Percentiles rank a stretch among this genome's conserved stretches.
These are phyloP conservation scores for Hoplias malabaricus DNA, from an alignment of 2,113 vertebrate species.

Conservation along the genomic window DNA sequence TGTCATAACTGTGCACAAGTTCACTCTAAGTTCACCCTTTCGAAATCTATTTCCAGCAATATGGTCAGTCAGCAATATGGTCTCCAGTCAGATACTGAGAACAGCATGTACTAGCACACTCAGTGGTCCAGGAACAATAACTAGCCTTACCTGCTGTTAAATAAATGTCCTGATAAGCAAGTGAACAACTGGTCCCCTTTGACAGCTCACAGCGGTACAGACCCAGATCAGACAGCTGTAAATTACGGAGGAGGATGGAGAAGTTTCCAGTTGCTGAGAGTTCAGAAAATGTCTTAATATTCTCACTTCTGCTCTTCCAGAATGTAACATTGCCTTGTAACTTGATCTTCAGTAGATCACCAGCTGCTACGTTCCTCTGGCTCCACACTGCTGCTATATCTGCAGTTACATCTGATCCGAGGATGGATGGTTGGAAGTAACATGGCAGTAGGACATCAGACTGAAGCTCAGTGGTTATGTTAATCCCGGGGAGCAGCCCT, in stretches of 20 bases:
- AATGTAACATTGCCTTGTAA: not conserved
- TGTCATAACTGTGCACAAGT: too few relatives aligned
- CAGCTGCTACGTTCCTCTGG: not conserved
- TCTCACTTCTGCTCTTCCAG: constrained; percentile 3
- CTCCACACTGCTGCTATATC: constrained; percentile 9
- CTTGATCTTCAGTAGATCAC: constrained; percentile 3
- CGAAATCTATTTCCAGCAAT: too few relatives aligned
- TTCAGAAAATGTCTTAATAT: constrained; percentile 11
- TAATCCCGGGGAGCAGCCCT: not conserved
- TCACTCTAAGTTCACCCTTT: too few relatives aligned
- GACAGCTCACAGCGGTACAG: constrained; percentile 28
- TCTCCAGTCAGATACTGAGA: too few relatives aligned
- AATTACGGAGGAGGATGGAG: constrained; percentile 3
- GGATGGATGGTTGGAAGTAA: not conserved
- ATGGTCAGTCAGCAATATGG: too few relatives aligned
- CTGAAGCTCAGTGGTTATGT: not conserved
- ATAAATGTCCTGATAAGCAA: constrained; percentile 9
- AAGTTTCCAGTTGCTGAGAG: constrained; percentile 6
- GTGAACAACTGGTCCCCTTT: not conserved
- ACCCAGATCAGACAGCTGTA: constrained; percentile 31
- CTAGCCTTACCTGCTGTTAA: not conserved
- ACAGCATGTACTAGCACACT: too few relatives aligned
- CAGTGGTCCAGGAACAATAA: not conserved
- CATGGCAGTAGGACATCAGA: constrained; percentile 30
- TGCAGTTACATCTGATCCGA: not conserved